A percentile compares a stretch with the other conserved stretches of the same genome.
Evolutionary conservation across 2,888 invertebrate species (phyloP).

Genomic region (Phengaris alcon): DNA sequence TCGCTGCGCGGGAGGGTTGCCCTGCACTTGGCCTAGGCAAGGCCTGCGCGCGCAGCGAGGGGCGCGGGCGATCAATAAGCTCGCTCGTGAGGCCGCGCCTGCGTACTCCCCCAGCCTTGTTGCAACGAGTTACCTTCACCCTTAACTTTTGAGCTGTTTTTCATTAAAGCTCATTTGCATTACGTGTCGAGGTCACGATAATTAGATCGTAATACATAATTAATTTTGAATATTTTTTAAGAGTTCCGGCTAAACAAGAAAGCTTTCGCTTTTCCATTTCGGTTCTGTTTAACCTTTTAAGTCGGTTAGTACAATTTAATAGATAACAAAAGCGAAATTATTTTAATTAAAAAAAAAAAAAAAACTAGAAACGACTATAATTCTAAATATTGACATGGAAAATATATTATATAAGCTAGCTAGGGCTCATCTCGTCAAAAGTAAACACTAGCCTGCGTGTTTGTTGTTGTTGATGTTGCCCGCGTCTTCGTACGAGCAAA

Average conservation of each 20-base stretch:
- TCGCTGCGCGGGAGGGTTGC: conserved; percentile 36
- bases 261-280: neutral
- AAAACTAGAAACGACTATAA: no score
- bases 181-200: conserved; percentile 12
- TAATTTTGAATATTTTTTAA: neutral
- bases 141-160: conserved; percentile 43
- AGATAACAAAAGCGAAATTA: no score
- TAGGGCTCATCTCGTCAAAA: no score
- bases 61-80: conserved; percentile 43
- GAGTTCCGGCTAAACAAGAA: neutral
- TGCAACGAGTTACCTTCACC: conserved; percentile 40
- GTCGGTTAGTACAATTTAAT: no score
- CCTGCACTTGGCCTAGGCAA: conserved; percentile 27
- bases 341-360: no score
- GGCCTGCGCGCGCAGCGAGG: conserved; percentile 35
- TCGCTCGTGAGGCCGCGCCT: conserved; percentile 36
- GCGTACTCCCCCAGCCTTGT: conserved; percentile 40
- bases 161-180: conserved; percentile 35
- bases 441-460: no score
- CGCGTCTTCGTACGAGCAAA: no score
- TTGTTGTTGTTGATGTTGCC: no score
- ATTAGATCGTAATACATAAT: neutral
- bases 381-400: no score
- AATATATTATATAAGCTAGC: no score
- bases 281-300: neutral